Conservation (phyloP, 2,113 vertebrate species). For the Octodon degus region DNA sequence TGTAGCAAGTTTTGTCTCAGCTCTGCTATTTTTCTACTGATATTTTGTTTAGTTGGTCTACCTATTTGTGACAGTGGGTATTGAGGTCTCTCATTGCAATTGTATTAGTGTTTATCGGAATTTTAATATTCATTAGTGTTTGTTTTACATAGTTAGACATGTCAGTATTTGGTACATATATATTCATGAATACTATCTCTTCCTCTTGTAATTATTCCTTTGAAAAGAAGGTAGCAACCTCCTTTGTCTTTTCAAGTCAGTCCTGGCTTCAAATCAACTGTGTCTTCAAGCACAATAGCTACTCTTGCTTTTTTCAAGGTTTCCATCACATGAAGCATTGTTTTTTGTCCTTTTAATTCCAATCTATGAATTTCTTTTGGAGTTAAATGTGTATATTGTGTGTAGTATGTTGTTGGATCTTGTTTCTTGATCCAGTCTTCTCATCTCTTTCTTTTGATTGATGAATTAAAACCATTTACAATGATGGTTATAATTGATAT, state of each 20-base stretch:
- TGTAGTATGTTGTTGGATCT: neutral
- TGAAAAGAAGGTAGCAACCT: neutral
- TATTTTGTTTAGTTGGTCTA: neutral
- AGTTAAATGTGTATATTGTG: neutral
- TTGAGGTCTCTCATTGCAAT: neutral
- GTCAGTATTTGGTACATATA: neutral
- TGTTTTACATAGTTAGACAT: neutral
- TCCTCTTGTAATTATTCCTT: neutral
- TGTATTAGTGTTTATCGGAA: neutral
- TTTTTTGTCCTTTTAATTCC: neutral
- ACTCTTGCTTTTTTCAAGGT: neutral
- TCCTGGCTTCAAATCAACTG: neutral
- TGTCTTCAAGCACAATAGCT: neutral
- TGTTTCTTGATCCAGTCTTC: neutral
- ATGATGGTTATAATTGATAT: neutral
- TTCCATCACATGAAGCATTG: neutral
- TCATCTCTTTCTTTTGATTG: neutral
- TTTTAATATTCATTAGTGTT: neutral
- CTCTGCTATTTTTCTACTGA: neutral
- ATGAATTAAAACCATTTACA: neutral
- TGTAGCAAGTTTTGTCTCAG: neutral
- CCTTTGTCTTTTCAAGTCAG: neutral
- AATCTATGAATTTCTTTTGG: neutral
- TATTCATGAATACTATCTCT: neutral
- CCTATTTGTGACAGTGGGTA: neutral